Percentiles rank a stretch among this genome's conserved stretches.
Conservation (phyloP, 2,113 vertebrate species). For the Peucedramus taeniatus region DNA sequence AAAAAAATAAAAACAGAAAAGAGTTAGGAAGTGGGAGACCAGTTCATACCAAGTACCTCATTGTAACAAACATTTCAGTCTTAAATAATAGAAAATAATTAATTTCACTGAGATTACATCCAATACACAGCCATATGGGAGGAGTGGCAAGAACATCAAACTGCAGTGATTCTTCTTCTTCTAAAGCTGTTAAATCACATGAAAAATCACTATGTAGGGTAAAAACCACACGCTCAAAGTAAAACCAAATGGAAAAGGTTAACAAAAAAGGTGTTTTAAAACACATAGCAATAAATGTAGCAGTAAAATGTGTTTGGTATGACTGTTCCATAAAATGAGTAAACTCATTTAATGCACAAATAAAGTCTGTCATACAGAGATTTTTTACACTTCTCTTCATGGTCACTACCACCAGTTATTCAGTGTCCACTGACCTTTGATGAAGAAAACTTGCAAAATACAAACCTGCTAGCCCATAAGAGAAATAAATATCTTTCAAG, state of each 20-base stretch:
- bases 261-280: neutral
- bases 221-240: neutral
- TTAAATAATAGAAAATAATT: neutral
- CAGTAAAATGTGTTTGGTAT: neutral
- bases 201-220: neutral
- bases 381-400: neutral
- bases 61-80: neutral
- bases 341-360: neutral
- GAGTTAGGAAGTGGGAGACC: neutral
- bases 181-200: neutral
- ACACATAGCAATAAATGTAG: neutral
- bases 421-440: neutral
- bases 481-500: neutral
- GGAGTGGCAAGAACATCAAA: neutral
- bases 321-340: neutral
- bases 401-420: neutral
- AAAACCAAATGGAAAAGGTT: neutral
- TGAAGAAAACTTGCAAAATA: neutral
- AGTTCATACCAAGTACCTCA: slow-evolving; percentile 1
- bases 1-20: neutral
- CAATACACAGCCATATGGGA: neutral
- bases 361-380: neutral
- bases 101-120: neutral
- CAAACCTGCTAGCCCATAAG: neutral
- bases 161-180: neutral